phyloP scores from a whole-genome alignment of 2,888 invertebrate species.

The Sminthurinus aureus region DNA sequence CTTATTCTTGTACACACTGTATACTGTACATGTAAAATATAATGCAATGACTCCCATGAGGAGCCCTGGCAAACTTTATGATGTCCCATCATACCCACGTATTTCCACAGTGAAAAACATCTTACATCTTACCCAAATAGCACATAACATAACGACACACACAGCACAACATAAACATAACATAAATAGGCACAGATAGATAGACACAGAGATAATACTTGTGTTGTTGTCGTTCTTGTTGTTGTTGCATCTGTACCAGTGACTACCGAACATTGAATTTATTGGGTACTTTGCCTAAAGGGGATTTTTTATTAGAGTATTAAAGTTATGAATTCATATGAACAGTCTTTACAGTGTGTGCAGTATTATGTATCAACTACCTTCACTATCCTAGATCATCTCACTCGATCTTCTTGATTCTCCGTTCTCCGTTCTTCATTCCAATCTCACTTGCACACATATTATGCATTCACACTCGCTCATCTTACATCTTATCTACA shows the following conservation, averaged over 20 bases:
- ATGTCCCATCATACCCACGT: too few relatives aligned
- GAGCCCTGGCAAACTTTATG: too few relatives aligned
- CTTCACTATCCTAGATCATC: background rate
- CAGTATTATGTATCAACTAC: background rate
- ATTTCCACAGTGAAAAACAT: too few relatives aligned
- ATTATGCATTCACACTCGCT: background rate
- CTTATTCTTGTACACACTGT: too few relatives aligned
- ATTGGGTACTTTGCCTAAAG: constrained; percentile 30
- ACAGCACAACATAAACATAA: background rate
- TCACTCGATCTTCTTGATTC: background rate
- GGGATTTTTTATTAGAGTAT: constrained; percentile 1
- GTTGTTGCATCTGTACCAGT: background rate
- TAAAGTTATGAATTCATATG: constrained; percentile 1
- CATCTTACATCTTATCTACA: too few relatives aligned
- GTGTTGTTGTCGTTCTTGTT: background rate
- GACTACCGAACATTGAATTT: background rate
- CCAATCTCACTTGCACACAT: background rate
- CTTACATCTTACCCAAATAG: too few relatives aligned
- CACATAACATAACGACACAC: background rate
- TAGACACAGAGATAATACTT: background rate
- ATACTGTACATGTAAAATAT: too few relatives aligned
- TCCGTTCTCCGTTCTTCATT: background rate
- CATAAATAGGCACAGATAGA: background rate
- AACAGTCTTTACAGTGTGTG: background rate
- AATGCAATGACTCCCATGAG: too few relatives aligned